A percentile compares a stretch with the other conserved stretches of the same genome.
Conservation (phyloP, 1,140 invertebrate genomes). For the Drosophila gunungcola region DNA sequence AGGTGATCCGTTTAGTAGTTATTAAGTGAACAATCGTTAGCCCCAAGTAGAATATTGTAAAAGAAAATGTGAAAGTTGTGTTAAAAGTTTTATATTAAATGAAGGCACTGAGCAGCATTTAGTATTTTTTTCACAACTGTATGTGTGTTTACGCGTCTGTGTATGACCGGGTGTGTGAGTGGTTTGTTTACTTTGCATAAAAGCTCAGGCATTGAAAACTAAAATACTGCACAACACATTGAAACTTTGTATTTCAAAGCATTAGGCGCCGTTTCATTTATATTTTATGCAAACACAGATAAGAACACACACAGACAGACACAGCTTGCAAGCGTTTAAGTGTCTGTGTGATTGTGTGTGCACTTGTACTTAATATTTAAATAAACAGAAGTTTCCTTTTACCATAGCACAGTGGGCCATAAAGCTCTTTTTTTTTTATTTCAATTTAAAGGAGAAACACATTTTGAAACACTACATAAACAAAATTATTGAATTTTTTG, state of each 20-base stretch:
- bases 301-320: slow-evolving; percentile 3
- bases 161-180: not conserved
- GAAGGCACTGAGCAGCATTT: no score
- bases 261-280: slow-evolving; percentile 79
- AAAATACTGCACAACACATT: slow-evolving; percentile 80
- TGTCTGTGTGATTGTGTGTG: slow-evolving; percentile 55
- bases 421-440: no score
- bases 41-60: no score
- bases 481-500: no score
- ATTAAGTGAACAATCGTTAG: no score
- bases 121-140: not conserved
- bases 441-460: no score
- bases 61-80: no score
- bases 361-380: slow-evolving; percentile 78
- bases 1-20: no score
- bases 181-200: slow-evolving; percentile 77
- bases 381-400: slow-evolving; percentile 77
- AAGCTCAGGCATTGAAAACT: slow-evolving; percentile 81
- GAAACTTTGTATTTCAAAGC: slow-evolving; percentile 76
- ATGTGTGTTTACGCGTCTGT: slow-evolving; percentile 1
- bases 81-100: no score
- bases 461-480: no score
- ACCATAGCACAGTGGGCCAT: slow-evolving; percentile 23
- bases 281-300: slow-evolving; percentile 73
- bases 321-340: slow-evolving; percentile 26